phyloP scores from a whole-genome alignment of 2,888 invertebrate genomes.

The Melanchra persicariae region DNA sequence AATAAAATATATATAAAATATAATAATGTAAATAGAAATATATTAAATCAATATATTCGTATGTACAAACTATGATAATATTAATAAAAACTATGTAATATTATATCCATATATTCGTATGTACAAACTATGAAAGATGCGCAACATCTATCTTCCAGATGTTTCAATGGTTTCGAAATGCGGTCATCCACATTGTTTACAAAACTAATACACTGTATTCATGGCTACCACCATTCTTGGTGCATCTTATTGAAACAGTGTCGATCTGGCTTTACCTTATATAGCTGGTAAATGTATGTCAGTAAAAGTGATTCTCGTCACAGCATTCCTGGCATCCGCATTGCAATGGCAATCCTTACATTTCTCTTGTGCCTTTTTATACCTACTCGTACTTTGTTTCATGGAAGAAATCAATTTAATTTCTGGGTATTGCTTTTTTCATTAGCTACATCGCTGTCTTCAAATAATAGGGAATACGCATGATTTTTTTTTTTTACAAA shows the following conservation, averaged over 20 bases:
- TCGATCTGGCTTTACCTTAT: slow-evolving; percentile 1
- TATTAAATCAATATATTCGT: too few species aligned
- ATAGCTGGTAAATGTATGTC: slow-evolving; percentile 4
- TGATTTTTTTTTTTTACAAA: too few species aligned
- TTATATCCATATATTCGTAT: not conserved
- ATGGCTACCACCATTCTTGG: not conserved
- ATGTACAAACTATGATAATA: too few species aligned
- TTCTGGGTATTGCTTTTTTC: not conserved
- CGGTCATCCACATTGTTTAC: not conserved
- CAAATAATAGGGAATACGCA: too few species aligned
- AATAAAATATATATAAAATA: too few species aligned
- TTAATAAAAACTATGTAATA: too few species aligned
- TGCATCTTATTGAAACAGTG: slow-evolving; percentile 1
- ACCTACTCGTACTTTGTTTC: not conserved
- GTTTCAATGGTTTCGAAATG: not conserved
- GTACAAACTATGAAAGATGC: not conserved
- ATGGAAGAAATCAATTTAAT: not conserved
- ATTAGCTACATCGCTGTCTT: too few species aligned
- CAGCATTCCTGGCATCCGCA: slow-evolving; percentile 26
- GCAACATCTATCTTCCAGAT: not conserved
- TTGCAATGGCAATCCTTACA: slow-evolving; percentile 17
- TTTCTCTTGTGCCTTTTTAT: not conserved
- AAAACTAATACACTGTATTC: not conserved
- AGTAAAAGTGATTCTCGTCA: slow-evolving; percentile 30
- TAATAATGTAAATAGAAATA: too few species aligned